Conservation (phyloP, 2,113 vertebrate genomes). For the Eleginops maclovinus region DNA sequence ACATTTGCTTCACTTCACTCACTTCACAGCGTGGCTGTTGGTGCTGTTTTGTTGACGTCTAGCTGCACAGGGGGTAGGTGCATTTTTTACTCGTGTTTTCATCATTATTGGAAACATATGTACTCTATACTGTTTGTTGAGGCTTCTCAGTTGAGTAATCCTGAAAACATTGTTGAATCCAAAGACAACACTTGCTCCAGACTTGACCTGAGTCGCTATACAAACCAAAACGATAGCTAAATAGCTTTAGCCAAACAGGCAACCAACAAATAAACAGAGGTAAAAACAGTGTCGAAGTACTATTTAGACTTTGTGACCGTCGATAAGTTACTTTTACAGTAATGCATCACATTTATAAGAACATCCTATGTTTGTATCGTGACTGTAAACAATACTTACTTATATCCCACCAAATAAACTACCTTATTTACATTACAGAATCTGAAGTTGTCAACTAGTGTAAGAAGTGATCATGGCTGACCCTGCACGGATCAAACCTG, state of each 20-base stretch:
- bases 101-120: not conserved
- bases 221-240: not conserved
- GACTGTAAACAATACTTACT: no score
- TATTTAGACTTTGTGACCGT: no score
- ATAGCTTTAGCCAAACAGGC: not conserved
- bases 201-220: not conserved
- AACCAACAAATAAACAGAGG: not conserved
- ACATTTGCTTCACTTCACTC: conserved; percentile 7
- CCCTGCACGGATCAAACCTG: conserved; percentile 78
- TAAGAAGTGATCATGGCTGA: conserved; percentile 76
- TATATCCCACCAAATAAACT: not conserved
- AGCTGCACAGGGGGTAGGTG: conserved; percentile 36
- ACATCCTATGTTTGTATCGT: no score
- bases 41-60: conserved; percentile 47
- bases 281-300: no score
- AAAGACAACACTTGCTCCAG: not conserved
- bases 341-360: no score
- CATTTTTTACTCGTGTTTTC: not conserved
- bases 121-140: not conserved
- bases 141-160: not conserved
- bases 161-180: not conserved
- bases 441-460: not conserved
- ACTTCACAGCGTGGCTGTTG: not conserved
- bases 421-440: not conserved
- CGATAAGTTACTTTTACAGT: no score